phyloP scores from a whole-genome alignment of 2,113 vertebrate species.

The Phaethornis superciliosus region DNA sequence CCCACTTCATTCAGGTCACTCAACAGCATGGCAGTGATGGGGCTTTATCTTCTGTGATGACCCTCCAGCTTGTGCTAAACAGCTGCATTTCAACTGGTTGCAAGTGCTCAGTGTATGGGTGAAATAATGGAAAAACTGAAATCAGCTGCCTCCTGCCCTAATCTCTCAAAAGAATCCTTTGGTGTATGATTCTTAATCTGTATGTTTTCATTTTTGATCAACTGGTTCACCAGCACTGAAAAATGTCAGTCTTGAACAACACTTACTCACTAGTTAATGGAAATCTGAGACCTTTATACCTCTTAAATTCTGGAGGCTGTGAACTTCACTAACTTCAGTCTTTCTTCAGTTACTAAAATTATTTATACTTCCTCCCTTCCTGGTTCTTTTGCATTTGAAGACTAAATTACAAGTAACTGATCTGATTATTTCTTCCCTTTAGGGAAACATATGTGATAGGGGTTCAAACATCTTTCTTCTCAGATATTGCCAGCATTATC shows the following conservation, averaged over 20 bases:
- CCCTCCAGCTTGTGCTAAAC: neutral
- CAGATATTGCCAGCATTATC: neutral
- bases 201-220: neutral
- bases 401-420: neutral
- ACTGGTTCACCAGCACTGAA: neutral
- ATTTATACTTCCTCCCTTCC: neutral
- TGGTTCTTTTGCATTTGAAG: neutral
- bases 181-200: neutral
- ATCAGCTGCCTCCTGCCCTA: neutral
- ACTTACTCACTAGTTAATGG: neutral
- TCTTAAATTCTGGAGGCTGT: neutral
- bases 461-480: neutral
- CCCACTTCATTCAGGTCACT: neutral
- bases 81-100: neutral
- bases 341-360: neutral
- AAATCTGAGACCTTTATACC: neutral
- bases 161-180: neutral
- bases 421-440: constrained; percentile 9
- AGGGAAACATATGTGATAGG: neutral
- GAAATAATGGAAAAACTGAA: constrained; percentile 15
- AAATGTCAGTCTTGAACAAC: neutral
- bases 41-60: neutral
- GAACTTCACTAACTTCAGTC: neutral
- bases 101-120: neutral
- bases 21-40: neutral